Base-by-base conservation (phyloP, 2,113 vertebrate species). In the Tragulus kanchil region DNA sequence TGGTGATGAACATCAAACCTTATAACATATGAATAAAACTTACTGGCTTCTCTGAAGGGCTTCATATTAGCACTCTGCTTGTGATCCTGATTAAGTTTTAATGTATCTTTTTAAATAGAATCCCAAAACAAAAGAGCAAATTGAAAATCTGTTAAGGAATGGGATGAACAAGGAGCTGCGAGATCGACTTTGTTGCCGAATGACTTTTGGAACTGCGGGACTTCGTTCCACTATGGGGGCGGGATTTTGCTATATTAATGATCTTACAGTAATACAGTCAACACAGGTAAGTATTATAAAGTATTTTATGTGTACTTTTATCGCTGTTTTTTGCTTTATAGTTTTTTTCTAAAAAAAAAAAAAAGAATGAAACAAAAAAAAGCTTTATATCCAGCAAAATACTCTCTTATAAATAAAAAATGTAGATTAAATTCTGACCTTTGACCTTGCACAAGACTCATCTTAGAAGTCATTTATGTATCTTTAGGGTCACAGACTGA, bases 201-300 rank as follows among this genome's bases (percentile, higher is more conserved):
- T 99, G 98, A 98, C 97, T 21, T 99, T 99, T 42, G 99, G 99
- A 45, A 99, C 99, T 0, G 99, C 99, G 0, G 99, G 99, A 16
- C 99, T 99, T 58, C 98, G 99, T 97, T 99, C 99, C 0, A 98
- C 99, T 0, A 99, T 99, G 99, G 99, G 99, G 0, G 99, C 99
- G 0, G 99, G 99, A 0, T 99, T 99, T 95, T 99, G 98, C 98
- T 99, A 99, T 97, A 99, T 99, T 85, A 99, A 99, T 3, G 99
- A 99, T 89, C 99, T 99, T n/a, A 99, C 99, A 0, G 95, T 99
- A 73, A 99, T 99, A 98, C 99, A 99, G 89, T 99, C 99, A 56
- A 99, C 99, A 0, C 99, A 99, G 99, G 99, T 99, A 73, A 97
- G 97, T 90, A 85, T 82, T 73, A 81, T 42, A 19, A 91, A 78